These are phyloP conservation scores for Laodelphax striatellus DNA, from an alignment of 1,140 invertebrate genomes.

Conservation along the genomic window DNA sequence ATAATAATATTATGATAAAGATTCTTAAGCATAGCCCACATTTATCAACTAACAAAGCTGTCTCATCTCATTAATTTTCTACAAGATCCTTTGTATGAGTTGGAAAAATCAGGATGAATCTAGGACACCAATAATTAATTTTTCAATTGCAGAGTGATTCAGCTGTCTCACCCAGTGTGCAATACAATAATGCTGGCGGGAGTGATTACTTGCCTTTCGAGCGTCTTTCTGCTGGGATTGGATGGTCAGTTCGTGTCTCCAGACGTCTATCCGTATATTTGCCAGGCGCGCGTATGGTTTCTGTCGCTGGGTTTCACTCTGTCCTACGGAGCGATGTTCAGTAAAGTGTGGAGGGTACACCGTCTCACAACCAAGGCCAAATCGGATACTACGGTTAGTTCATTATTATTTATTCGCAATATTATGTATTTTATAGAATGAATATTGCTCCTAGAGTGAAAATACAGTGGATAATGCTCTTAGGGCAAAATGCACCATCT, in stretches of 20 bases:
- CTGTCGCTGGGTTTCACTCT: constrained; percentile 92
- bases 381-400: constrained; percentile 68
- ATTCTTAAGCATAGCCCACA: no score
- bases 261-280: constrained; percentile 54
- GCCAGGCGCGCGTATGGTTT: constrained; percentile 83
- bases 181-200: constrained; percentile 94
- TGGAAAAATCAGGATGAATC: no score
- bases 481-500: no score
- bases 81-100: no score
- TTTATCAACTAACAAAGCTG: no score
- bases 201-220: constrained; percentile 83
- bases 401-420: no score
- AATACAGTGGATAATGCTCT: no score
- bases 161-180: constrained; percentile 90
- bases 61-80: no score
- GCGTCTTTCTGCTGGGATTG: constrained; percentile 81
- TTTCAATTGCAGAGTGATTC: constrained; percentile 72
- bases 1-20: no score
- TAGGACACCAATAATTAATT: no score
- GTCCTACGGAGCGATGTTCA: constrained; percentile 97
- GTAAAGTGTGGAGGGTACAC: constrained; percentile 98
- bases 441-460: no score
- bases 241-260: constrained; percentile 76
- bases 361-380: constrained; percentile 83
- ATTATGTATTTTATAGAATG: no score